These are phyloP conservation scores for Aphis gossypii DNA, from an alignment of 1,140 invertebrate genomes.

Conservation along the genomic window DNA sequence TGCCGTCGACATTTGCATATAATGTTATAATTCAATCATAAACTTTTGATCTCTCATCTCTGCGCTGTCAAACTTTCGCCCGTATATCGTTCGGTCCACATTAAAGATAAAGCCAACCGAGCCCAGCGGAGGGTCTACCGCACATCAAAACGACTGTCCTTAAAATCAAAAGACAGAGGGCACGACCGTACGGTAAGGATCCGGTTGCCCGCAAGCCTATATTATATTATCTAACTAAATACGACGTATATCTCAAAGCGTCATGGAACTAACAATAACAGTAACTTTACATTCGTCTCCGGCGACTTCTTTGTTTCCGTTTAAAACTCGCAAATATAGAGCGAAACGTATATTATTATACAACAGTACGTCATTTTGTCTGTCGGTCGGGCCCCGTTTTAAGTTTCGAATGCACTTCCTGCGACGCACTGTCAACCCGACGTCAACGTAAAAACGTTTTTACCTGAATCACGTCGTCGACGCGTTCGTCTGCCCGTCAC, in stretches of 20 bases:
- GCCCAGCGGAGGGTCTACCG: neutral
- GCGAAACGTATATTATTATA: neutral
- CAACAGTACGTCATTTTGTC: neutral
- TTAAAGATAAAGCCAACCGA: neutral
- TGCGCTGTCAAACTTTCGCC: neutral
- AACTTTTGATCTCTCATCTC: conserved; percentile 14
- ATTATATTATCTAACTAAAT: neutral
- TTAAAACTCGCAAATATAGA: neutral
- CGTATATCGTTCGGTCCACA: too few relatives aligned
- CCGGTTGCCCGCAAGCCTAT: too few relatives aligned
- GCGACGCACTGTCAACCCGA: neutral
- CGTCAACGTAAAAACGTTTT: neutral
- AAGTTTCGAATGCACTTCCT: neutral
- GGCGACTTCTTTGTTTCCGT: neutral
- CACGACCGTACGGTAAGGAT: too few relatives aligned
- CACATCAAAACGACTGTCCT: neutral
- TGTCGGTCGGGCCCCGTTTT: neutral
- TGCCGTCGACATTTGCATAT: neutral
- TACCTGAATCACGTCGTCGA: neutral
- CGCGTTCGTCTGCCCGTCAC: neutral
- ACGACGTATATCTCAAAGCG: neutral
- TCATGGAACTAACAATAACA: neutral
- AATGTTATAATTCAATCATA: neutral
- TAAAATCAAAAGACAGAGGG: neutral
- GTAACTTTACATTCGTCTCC: neutral